Percentiles rank a stretch among this genome's conserved stretches.
These are phyloP conservation scores for Aurelia coerulea DNA, from an alignment of 30 jellyfish, hydroid and myxozoan genomes.

Conservation along the genomic window DNA sequence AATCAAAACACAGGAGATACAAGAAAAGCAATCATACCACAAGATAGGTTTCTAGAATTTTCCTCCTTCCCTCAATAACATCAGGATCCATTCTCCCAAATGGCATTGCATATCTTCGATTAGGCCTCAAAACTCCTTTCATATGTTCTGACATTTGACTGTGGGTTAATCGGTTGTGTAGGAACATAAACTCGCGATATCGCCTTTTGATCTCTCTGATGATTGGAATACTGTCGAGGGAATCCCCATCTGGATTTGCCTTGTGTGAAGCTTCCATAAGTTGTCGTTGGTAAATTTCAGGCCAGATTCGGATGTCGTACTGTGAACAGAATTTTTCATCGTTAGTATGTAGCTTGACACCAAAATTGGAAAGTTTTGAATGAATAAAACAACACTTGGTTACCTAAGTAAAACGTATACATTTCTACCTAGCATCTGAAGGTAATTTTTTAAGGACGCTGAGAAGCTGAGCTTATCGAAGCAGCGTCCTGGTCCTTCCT, in stretches of 20 bases:
- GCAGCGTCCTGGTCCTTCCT: no score
- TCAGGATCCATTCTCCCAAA: slow-evolving; percentile 99
- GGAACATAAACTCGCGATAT: slow-evolving; percentile 91
- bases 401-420: no score
- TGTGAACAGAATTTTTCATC: neutral
- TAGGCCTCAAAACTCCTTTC: slow-evolving; percentile 93
- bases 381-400: no score
- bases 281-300: slow-evolving; percentile 84
- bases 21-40: slow-evolving; percentile 61
- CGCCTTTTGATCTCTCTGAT: slow-evolving; percentile 91
- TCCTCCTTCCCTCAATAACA: slow-evolving; percentile 96
- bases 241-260: slow-evolving; percentile 27
- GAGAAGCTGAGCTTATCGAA: no score
- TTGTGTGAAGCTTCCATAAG: slow-evolving; percentile 52
- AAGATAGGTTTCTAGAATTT: slow-evolving; percentile 84
- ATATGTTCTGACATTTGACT: slow-evolving; percentile 83
- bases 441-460: no score
- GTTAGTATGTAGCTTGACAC: neutral
- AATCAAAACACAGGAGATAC: no score
- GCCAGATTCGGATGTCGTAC: slow-evolving; percentile 98
- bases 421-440: no score
- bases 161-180: slow-evolving; percentile 93
- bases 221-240: slow-evolving; percentile 72
- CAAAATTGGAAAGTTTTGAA: no score
- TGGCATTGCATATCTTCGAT: slow-evolving; percentile 96